phyloP scores from a whole-genome alignment of 30 jellyfish, hydroid and myxozoan species.

The Catostylus mosaicus region DNA sequence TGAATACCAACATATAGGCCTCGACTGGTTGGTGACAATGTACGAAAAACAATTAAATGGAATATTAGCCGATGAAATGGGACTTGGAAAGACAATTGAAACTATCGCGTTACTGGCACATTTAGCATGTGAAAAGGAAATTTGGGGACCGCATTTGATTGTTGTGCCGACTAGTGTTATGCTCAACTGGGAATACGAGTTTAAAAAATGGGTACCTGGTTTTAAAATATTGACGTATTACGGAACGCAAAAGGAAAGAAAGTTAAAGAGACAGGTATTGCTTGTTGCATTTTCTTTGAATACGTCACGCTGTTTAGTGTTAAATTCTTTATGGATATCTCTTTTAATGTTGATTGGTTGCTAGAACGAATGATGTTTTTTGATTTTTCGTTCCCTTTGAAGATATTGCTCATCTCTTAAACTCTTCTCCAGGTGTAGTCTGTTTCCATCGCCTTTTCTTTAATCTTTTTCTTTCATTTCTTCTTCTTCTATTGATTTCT shows the following conservation, averaged over 20 bases:
- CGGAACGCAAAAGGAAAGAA: constrained; percentile 96
- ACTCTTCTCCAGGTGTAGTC: too few relatives aligned
- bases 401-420: too few relatives aligned
- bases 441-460: too few relatives aligned
- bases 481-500: too few relatives aligned
- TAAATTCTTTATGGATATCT: too few relatives aligned
- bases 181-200: constrained; percentile 97
- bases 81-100: constrained; percentile 96
- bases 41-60: constrained; percentile 94
- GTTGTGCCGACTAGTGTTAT: constrained; percentile 99
- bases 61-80: constrained; percentile 97
- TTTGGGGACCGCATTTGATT: constrained; percentile 99
- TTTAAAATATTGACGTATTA: constrained; percentile 87
- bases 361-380: too few relatives aligned
- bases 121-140: constrained; percentile 92
- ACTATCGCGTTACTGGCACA: constrained; percentile 96
- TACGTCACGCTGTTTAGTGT: not conserved
- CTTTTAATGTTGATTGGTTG: too few relatives aligned
- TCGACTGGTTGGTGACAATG: constrained; percentile 98
- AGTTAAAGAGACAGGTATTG: constrained; percentile 80
- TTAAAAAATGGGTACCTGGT: constrained; percentile 98
- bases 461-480: too few relatives aligned
- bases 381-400: too few relatives aligned
- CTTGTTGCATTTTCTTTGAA: not conserved
- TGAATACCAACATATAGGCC: constrained; percentile 96